phyloP scores from a whole-genome alignment of 1,140 invertebrate species.

The Drosophila bifasciata region DNA sequence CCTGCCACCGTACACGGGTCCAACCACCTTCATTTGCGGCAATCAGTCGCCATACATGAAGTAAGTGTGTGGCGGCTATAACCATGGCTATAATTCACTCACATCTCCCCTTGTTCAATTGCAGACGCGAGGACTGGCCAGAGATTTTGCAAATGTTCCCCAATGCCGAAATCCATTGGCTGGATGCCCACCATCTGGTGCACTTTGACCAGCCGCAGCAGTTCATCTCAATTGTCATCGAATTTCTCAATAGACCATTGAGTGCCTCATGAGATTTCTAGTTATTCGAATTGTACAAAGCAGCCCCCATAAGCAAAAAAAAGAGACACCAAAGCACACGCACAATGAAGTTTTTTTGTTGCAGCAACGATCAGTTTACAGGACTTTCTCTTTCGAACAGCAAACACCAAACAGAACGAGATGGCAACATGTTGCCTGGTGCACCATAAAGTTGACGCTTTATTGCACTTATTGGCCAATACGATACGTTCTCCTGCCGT shows the following conservation, averaged over 20 bases:
- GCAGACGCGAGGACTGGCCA: conserved; percentile 87
- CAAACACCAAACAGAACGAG: too few relatives aligned
- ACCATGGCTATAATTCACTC: neutral
- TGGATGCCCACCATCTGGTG: conserved; percentile 94
- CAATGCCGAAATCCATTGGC: conserved; percentile 88
- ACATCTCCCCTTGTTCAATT: conserved; percentile 50
- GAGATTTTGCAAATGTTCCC: conserved; percentile 91
- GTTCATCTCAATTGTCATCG: conserved; percentile 88
- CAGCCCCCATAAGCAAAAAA: conserved; percentile 24
- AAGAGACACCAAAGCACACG: conserved; percentile 8
- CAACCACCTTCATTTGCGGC: conserved; percentile 93
- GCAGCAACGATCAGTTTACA: neutral
- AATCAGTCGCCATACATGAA: conserved; percentile 91
- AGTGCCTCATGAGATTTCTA: neutral
- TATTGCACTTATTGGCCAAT: too few relatives aligned
- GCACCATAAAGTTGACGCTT: too few relatives aligned
- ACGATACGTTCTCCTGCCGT: too few relatives aligned
- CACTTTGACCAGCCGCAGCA: conserved; percentile 94
- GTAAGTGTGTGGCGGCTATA: conserved; percentile 83
- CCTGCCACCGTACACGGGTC: conserved; percentile 86
- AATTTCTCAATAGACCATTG: conserved; percentile 84
- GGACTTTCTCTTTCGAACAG: too few relatives aligned
- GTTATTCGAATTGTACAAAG: conserved; percentile 19
- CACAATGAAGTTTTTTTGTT: neutral
- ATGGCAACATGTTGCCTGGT: too few relatives aligned